Evolutionary conservation across 2,797 vertebrate genomes (phyloP), one percentile per base, ranked within the genome.

Genomic region (Malacoraja senta): DNA sequence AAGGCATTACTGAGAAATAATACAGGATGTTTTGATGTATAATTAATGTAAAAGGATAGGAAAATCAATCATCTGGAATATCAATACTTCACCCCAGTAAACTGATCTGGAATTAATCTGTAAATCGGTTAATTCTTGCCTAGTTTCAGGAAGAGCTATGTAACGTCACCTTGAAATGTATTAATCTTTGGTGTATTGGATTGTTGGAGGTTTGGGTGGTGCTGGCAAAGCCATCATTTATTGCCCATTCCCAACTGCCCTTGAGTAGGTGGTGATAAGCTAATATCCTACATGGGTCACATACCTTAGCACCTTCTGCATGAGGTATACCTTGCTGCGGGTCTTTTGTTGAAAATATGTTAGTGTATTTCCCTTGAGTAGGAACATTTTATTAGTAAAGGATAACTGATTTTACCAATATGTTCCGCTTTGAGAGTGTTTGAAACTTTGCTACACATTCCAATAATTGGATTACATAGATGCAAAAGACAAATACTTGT

Each of bases 21-120:
- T 88, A 9, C 29, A 88, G 84, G n/a, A 68, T 17, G 7, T 35
- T 88, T 88, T 35, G 61, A 88, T 88, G 63, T 68, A 65, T 63
- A 88, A 88, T 88, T 63, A 88, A 88, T 88, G 84, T 32, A 88
- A 65, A 63, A 3, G 19, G n/a, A 68, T 35, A 12, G 84, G 63
- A 68, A 88, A 65, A 88, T 88, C 84, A 88, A 65, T 88, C 10
- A 78, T 17, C 65, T 68, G 21, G 84, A 88, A 32, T 68, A 17
- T 35, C 65, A 68, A 88, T 19, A 15, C 61, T 17, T n/a, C 63
- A 63, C 17, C 61, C 63, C n/a, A 65, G n/a, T 32, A 88, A 88
- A 32, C 65, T 88, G 35, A 88, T n/a, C 68, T 88, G 15, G 32
- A 68, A 88, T 88, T 32, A 32, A 86, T 88, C 32, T 88, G 63